phyloP scores from a whole-genome alignment of 2,797 vertebrate genomes.

The Ptychadena robeensis region DNA sequence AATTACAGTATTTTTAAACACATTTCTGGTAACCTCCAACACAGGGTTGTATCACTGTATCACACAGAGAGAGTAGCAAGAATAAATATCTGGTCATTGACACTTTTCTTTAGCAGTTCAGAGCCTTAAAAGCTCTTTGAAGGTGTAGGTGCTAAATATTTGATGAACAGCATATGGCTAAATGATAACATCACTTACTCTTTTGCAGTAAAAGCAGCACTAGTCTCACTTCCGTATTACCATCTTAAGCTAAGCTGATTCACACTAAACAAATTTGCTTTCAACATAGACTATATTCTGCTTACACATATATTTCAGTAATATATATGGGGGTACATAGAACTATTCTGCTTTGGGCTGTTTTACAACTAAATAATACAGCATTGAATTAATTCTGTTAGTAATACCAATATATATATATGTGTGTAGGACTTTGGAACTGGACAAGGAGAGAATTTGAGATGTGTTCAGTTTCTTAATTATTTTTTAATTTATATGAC shows the following conservation, averaged over 20 bases:
- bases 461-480: too few species aligned
- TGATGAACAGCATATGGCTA: conserved; percentile 68
- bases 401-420: too few species aligned
- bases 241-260: conserved; percentile 28
- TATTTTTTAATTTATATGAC: too few species aligned
- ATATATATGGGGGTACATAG: conserved; percentile 49
- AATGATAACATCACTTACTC: conserved; percentile 48
- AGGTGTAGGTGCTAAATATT: conserved; percentile 67
- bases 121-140: conserved; percentile 61
- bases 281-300: conserved; percentile 55
- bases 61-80: background rate
- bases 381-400: too few species aligned
- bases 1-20: too few species aligned
- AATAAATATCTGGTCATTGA: background rate
- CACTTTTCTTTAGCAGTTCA: background rate
- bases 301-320: conserved; percentile 4
- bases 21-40: too few species aligned
- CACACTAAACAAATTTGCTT: background rate
- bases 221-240: conserved; percentile 59
- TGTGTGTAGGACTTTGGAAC: too few species aligned
- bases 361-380: too few species aligned
- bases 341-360: background rate
- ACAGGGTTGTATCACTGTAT: background rate
- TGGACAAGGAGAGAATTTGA: too few species aligned
- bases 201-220: conserved; percentile 57